A percentile compares a stretch with the other conserved stretches of the same genome.
phyloP scores from a whole-genome alignment of 2,113 vertebrate genomes.

The Telmatochromis sp. region DNA sequence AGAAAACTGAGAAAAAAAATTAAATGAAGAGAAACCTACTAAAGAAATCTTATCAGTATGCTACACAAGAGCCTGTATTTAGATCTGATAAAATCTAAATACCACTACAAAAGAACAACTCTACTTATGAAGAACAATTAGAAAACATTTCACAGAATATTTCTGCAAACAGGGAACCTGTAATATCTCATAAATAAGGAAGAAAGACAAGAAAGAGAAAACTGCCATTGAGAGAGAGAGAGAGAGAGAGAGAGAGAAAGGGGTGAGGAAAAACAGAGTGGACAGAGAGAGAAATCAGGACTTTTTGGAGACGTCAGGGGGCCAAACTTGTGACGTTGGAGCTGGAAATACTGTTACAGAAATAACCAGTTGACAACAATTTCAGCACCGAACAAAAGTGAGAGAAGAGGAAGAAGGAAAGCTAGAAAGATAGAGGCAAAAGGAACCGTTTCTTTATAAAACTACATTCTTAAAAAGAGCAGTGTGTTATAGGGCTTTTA shows the following conservation, averaged over 20 bases:
- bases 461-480: conserved; percentile 6
- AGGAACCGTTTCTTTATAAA: not conserved
- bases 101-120: conserved; percentile 43
- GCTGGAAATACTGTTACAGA: conserved; percentile 61
- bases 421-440: not conserved
- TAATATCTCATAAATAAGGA: conserved; percentile 18
- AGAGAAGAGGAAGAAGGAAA: conserved; percentile 28
- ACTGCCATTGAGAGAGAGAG: conserved; percentile 5
- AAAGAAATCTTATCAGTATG: conserved; percentile 60
- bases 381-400: conserved; percentile 25
- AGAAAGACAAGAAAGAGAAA: conserved; percentile 14
- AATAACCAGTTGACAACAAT: conserved; percentile 51
- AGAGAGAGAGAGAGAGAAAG: not conserved
- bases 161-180: conserved; percentile 57
- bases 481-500: conserved; percentile 64
- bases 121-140: conserved; percentile 36
- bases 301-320: conserved; percentile 37
- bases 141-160: conserved; percentile 43
- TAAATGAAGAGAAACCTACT: conserved; percentile 23
- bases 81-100: conserved; percentile 62
- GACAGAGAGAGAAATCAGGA: conserved; percentile 31
- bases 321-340: conserved; percentile 31
- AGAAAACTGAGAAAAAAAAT: not conserved
- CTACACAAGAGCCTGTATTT: conserved; percentile 60
- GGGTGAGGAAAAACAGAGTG: not conserved